Evolutionary conservation across 2,888 invertebrate species (phyloP).

Genomic region (Stenotaenia linearis): DNA sequence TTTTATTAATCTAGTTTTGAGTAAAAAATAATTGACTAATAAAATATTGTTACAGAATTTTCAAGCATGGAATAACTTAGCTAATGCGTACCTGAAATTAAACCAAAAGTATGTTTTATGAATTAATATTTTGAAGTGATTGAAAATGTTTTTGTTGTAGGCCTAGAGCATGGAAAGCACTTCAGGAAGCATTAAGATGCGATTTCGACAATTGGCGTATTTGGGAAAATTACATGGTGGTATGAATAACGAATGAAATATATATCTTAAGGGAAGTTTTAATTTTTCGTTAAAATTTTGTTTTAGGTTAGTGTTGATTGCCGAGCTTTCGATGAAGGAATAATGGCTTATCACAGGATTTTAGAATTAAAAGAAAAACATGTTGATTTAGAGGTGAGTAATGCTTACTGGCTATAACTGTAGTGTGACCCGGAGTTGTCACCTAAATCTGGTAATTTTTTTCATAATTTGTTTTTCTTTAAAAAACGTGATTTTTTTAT

Average conservation of each 20-base stretch:
- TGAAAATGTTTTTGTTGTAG: not conserved
- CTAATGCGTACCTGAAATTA: conserved; percentile 82
- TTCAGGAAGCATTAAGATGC: conserved; percentile 83
- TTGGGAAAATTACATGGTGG: conserved; percentile 91
- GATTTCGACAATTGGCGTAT: conserved; percentile 86
- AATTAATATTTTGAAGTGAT: conserved; percentile 38
- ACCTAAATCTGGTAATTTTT: too few species aligned
- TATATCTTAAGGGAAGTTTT: conserved; percentile 30
- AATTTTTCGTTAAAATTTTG: conserved; percentile 40
- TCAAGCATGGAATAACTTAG: conserved; percentile 97
- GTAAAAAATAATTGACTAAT: not conserved
- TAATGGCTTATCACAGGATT: conserved; percentile 76
- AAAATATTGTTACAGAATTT: conserved; percentile 60
- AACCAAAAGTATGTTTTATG: conserved; percentile 62
- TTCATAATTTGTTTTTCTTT: too few species aligned
- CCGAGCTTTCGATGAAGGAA: conserved; percentile 73
- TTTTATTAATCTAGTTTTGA: not conserved
- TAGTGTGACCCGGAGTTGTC: too few species aligned
- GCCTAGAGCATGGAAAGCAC: conserved; percentile 68
- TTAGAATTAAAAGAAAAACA: conserved; percentile 77
- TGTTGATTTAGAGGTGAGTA: conserved; percentile 63
- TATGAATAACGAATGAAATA: too few species aligned
- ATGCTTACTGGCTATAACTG: too few species aligned
- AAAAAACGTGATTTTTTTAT: too few species aligned
- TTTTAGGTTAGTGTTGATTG: conserved; percentile 66